Evolutionary conservation across 2,797 vertebrate species (phyloP).

Genomic region (Poeciliopsis turneri): DNA sequence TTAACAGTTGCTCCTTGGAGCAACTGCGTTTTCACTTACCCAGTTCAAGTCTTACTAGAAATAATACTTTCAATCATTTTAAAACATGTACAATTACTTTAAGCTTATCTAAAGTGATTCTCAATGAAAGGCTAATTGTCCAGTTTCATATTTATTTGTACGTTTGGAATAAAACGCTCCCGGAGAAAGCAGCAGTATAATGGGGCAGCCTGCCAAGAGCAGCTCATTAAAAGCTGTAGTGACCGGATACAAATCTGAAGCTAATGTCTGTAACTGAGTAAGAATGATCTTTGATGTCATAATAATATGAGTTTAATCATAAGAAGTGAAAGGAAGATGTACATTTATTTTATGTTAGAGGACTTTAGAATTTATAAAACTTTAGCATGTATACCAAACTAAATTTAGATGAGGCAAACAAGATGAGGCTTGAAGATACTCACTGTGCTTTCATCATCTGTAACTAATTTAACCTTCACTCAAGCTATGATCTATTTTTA

Average conservation of each 20-base stretch:
- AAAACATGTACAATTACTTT: conserved; percentile 2
- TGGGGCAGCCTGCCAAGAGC: conserved; percentile 12
- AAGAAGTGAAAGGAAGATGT: background rate
- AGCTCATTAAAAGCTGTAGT: conserved; percentile 25
- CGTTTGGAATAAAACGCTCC: conserved; percentile 17
- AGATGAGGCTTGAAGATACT: background rate
- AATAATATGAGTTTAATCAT: background rate
- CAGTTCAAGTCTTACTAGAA: conserved; percentile 2
- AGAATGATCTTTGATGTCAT: conserved; percentile 2
- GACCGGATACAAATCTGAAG: background rate
- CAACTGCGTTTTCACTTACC: background rate
- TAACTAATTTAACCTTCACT: background rate
- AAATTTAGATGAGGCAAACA: background rate
- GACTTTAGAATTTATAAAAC: background rate
- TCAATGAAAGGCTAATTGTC: conserved; percentile 11
- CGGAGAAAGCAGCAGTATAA: conserved; percentile 12
- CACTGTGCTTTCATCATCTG: background rate
- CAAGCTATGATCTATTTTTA: background rate
- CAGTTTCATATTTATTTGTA: conserved; percentile 20
- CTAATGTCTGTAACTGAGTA: conserved; percentile 10
- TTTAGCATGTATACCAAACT: background rate
- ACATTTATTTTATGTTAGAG: background rate
- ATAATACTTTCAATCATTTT: background rate
- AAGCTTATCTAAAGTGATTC: conserved; percentile 12
- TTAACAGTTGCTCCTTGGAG: background rate